Evolutionary conservation across 2,797 vertebrate genomes (phyloP).

Genomic region (Delichon dasypus): DNA sequence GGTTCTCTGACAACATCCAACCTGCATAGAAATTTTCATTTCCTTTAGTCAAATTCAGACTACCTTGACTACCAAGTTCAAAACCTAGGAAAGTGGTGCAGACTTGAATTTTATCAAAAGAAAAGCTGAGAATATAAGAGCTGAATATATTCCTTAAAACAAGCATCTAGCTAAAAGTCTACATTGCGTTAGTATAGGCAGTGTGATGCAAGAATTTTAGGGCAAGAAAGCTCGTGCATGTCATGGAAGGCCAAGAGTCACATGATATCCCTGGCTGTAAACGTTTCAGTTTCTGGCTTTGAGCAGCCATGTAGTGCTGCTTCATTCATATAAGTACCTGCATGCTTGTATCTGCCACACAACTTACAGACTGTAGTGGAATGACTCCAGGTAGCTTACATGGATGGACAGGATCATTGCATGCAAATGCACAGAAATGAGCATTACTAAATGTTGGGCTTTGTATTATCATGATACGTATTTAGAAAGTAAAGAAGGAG

Average conservation of each 20-base stretch:
- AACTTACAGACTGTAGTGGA: not conserved
- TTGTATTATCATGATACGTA: not conserved
- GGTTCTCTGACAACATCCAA: not conserved
- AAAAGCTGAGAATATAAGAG: not conserved
- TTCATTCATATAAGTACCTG: not conserved
- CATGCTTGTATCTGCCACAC: not conserved
- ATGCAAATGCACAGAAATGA: not conserved
- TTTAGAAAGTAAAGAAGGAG: not conserved
- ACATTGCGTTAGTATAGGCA: not conserved
- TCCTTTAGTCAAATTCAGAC: conserved; percentile 11
- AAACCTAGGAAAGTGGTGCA: not conserved
- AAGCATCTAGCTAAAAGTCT: conserved; percentile 17
- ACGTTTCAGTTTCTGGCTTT: not conserved
- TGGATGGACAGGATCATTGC: not conserved
- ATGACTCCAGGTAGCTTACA: not conserved
- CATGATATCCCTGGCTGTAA: not conserved
- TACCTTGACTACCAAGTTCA: not conserved
- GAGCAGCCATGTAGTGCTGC: not conserved
- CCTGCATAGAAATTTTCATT: not conserved
- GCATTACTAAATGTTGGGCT: not conserved
- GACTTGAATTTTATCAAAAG: not conserved
- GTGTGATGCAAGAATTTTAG: not conserved
- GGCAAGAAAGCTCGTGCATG: not conserved
- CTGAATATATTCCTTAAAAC: conserved; percentile 3
- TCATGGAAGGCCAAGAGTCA: not conserved